Evolutionary conservation across 2,888 invertebrate species (phyloP), one percentile per base, ranked within the genome.

Genomic region (Meloe dianella): DNA sequence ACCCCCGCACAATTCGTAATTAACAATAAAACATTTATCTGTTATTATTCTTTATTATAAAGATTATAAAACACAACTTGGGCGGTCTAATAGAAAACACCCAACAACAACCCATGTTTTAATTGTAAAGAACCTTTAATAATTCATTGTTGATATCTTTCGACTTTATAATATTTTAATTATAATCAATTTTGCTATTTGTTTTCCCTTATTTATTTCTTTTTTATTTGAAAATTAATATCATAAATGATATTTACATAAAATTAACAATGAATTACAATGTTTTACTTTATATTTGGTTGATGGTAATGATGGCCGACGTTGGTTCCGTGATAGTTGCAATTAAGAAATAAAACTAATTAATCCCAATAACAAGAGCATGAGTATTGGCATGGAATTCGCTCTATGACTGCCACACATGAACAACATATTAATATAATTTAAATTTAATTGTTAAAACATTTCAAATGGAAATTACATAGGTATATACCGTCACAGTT

Each of bases 341-440:
- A 35, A 58, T 58, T 58, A 58, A 58, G 32, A 58, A 58, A 58
- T 27, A 35, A 58, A 58, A 58, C 32, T 58, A 58, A 58, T 58
- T 29, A 58, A 58, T 35, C n/a, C 30, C 58, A 35, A 58, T 58
- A 58, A 58, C 32, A 58, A 58, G 58, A 58, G 47, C 47, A 47
- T 47, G 47, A 47, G 47, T 47, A 47, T 47, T 47, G 38, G 20
- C 17, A 47, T 47, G 47, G 47, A 47, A 47, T 47, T 47, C 0
- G 47, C 47, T 47, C 17, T 47, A 17, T 47, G 47, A 20, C 47
- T 47, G 47, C 17, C 17, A 47, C 47, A 8, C 47, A 47, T 47
- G 47, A 47, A 47, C 47, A 47, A 47, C 47, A 47, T 17, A 47
- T 47, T 47, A 47, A 47, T 47, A 47, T 47, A 47, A 47, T 47